These are phyloP conservation scores for Latrodectus hesperus DNA, from an alignment of 2,888 invertebrate genomes.

Conservation along the genomic window DNA sequence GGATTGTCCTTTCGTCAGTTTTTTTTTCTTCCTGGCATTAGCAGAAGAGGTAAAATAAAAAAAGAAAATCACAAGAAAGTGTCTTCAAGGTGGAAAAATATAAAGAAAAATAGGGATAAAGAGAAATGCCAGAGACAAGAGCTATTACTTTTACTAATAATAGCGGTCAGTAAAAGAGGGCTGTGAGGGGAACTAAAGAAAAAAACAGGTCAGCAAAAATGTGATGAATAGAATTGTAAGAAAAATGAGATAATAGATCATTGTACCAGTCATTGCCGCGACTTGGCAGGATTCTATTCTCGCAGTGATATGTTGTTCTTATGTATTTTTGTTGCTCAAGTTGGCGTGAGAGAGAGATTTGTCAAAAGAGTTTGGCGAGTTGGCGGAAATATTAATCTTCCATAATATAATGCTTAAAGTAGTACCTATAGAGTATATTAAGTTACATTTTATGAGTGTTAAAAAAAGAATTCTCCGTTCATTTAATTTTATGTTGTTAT, in stretches of 20 bases:
- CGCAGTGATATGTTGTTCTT: neutral
- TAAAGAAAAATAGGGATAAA: neutral
- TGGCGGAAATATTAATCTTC: slow-evolving; percentile 12
- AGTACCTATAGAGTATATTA: too few relatives aligned
- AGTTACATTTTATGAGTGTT: too few relatives aligned
- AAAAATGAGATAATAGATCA: slow-evolving; percentile 35
- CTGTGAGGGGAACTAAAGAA: neutral
- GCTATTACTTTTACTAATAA: slow-evolving; percentile 50
- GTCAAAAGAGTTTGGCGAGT: slow-evolving; percentile 17
- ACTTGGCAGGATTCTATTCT: neutral
- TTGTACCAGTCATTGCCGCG: slow-evolving; percentile 23
- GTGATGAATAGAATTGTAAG: slow-evolving; percentile 30
- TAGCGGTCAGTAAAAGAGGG: slow-evolving; percentile 25
- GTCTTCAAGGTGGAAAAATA: neutral
- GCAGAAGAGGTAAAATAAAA: neutral
- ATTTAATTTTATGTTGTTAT: too few relatives aligned
- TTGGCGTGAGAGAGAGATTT: slow-evolving; percentile 14
- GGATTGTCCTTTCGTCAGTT: neutral
- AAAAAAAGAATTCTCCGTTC: too few relatives aligned
- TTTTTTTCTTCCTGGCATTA: neutral
- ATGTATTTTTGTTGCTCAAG: slow-evolving; percentile 3
- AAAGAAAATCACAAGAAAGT: neutral
- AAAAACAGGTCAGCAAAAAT: slow-evolving; percentile 26
- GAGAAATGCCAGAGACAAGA: slow-evolving; percentile 3
- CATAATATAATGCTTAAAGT: neutral